These are phyloP conservation scores for Oenanthe oenanthe DNA, from an alignment of 2,113 vertebrate species.

Conservation along the genomic window DNA sequence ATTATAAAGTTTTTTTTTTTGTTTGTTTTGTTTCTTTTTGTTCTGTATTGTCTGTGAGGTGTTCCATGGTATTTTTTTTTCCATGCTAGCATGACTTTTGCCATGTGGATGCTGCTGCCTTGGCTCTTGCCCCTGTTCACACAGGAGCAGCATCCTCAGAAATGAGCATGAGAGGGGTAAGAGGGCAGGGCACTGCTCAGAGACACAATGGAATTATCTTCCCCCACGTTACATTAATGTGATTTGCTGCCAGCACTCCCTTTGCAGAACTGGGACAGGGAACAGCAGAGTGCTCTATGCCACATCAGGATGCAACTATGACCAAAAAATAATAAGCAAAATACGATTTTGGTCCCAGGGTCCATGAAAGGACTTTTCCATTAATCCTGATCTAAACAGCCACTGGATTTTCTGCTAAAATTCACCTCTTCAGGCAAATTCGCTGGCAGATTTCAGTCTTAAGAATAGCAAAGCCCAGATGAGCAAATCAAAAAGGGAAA, in stretches of 20 bases:
- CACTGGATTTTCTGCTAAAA: background rate
- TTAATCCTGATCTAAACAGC: background rate
- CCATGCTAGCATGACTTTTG: slow-evolving; percentile 43
- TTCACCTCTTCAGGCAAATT: background rate
- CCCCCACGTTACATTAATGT: fast-evolving
- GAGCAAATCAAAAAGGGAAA: background rate
- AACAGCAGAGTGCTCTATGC: fast-evolving
- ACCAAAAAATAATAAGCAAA: background rate
- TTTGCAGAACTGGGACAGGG: background rate
- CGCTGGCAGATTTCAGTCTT: background rate
- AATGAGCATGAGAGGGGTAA: fast-evolving
- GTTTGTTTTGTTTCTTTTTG: slow-evolving; percentile 1
- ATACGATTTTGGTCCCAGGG: background rate
- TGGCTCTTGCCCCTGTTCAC: background rate
- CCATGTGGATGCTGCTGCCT: slow-evolving; percentile 18
- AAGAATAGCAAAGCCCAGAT: background rate
- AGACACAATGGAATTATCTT: fast-evolving
- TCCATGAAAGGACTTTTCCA: background rate
- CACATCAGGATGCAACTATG: background rate
- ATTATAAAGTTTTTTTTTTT: background rate
- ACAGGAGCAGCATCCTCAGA: background rate
- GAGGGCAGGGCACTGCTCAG: background rate
- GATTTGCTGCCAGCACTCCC: background rate
- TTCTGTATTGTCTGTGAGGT: slow-evolving; percentile 59
- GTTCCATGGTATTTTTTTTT: background rate